These are phyloP conservation scores for Trididemnum clinides DNA, from an alignment of 23 tunicate genomes.

Conservation along the genomic window DNA sequence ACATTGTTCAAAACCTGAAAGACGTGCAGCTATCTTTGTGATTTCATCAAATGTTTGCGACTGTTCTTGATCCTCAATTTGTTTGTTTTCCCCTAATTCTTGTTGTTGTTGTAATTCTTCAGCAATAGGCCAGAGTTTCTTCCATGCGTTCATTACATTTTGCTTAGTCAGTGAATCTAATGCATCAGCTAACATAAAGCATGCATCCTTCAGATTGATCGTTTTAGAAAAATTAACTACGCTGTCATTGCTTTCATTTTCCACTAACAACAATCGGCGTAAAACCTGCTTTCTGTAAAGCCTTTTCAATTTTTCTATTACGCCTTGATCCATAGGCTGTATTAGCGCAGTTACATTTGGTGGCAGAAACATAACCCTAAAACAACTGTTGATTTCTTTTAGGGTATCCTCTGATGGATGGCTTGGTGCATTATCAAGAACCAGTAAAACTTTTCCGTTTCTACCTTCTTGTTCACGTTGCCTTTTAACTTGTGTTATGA, in stretches of 20 bases:
- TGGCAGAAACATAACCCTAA: slow-evolving; percentile 35
- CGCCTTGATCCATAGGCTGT: slow-evolving; percentile 39
- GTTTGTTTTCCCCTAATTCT: slow-evolving; percentile 27
- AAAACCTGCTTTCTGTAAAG: slow-evolving; percentile 31
- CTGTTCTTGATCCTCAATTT: slow-evolving; percentile 18
- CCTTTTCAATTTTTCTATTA: slow-evolving; percentile 27
- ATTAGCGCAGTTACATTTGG: slow-evolving; percentile 39
- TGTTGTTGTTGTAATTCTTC: slow-evolving; percentile 23
- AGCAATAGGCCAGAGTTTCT: slow-evolving; percentile 34
- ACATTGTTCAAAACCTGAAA: slow-evolving; percentile 34
- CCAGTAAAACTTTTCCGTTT: slow-evolving; percentile 27
- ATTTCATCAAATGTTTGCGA: slow-evolving; percentile 29
- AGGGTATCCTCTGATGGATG: slow-evolving; percentile 30
- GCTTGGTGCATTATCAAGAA: slow-evolving; percentile 35
- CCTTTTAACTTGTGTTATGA: slow-evolving; percentile 20
- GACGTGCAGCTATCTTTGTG: slow-evolving; percentile 32
- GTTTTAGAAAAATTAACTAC: slow-evolving; percentile 31
- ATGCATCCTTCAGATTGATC: slow-evolving; percentile 20
- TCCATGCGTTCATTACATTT: slow-evolving; percentile 29
- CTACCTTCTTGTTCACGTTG: slow-evolving; percentile 36
- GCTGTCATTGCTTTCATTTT: slow-evolving; percentile 19
- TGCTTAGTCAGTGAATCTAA: slow-evolving; percentile 34
- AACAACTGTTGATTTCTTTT: slow-evolving; percentile 28
- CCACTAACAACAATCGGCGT: slow-evolving; percentile 25
- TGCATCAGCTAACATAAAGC: slow-evolving; percentile 21